These are phyloP conservation scores for Garrulus glandarius DNA, from an alignment of 2,797 vertebrate genomes.

Conservation along the genomic window DNA sequence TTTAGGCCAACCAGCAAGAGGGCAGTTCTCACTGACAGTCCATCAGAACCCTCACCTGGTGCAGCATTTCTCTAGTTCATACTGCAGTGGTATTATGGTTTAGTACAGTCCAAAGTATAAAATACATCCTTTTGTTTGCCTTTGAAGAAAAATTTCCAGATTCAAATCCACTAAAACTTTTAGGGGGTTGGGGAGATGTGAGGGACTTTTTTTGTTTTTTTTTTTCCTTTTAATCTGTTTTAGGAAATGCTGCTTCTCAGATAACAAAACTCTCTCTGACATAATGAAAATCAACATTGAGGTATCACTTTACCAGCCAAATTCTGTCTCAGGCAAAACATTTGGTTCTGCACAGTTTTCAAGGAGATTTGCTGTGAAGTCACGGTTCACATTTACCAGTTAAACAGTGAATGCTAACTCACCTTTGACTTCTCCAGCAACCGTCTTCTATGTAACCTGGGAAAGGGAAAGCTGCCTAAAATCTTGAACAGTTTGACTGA, in stretches of 20 bases:
- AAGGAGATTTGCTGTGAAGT: background rate
- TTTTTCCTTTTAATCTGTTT: background rate
- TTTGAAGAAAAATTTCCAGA: background rate
- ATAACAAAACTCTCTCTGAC: background rate
- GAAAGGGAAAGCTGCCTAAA: background rate
- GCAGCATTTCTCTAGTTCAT: background rate
- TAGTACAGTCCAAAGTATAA: background rate
- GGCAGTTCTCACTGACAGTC: background rate
- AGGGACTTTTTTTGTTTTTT: background rate
- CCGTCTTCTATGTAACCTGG: background rate
- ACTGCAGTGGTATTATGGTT: background rate
- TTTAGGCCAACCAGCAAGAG: background rate
- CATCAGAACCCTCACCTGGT: background rate
- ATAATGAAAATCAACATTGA: background rate
- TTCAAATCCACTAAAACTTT: background rate
- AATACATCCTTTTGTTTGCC: background rate
- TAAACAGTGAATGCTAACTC: background rate
- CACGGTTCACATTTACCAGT: background rate
- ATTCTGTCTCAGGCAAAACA: background rate
- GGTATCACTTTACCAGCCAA: background rate
- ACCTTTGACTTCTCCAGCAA: background rate
- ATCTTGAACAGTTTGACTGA: background rate
- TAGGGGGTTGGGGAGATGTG: background rate
- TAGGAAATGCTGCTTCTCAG: background rate
- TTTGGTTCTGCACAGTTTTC: background rate